Conservation (phyloP, 2,113 vertebrate genomes). For the Panurus biarmicus region DNA sequence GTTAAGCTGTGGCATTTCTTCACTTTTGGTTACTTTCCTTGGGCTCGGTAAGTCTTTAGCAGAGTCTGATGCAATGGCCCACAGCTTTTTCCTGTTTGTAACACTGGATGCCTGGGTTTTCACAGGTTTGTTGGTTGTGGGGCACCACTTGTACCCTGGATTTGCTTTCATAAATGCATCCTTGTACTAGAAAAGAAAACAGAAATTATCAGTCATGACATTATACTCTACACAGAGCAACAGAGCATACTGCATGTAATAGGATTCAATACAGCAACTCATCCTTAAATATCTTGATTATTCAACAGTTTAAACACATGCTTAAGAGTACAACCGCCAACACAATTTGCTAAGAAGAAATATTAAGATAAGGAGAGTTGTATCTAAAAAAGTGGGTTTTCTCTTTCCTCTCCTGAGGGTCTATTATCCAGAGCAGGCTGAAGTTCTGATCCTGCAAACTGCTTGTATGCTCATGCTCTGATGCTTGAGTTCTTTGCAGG, state of each 20-base stretch:
- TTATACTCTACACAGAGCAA: neutral
- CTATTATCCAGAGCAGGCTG: neutral
- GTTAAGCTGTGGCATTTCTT: conserved; percentile 91
- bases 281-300: neutral
- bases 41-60: conserved; percentile 83
- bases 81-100: conserved; percentile 88
- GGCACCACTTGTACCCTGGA: conserved; percentile 98
- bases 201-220: neutral
- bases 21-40: conserved; percentile 82
- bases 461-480: neutral
- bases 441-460: neutral
- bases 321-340: neutral
- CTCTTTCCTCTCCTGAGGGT: neutral
- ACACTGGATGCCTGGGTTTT: conserved; percentile 82
- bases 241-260: neutral
- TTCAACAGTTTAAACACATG: conserved; percentile 8
- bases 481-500: neutral
- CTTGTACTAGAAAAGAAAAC: conserved; percentile 83
- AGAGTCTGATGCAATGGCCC: conserved; percentile 84
- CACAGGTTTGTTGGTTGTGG: conserved; percentile 93
- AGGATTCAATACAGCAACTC: neutral
- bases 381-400: neutral
- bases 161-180: conserved; percentile 99
- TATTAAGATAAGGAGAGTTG: neutral
- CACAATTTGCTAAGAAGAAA: neutral